phyloP scores from a whole-genome alignment of 2,113 vertebrate species.

The Ophthalmotilapia sp. region DNA sequence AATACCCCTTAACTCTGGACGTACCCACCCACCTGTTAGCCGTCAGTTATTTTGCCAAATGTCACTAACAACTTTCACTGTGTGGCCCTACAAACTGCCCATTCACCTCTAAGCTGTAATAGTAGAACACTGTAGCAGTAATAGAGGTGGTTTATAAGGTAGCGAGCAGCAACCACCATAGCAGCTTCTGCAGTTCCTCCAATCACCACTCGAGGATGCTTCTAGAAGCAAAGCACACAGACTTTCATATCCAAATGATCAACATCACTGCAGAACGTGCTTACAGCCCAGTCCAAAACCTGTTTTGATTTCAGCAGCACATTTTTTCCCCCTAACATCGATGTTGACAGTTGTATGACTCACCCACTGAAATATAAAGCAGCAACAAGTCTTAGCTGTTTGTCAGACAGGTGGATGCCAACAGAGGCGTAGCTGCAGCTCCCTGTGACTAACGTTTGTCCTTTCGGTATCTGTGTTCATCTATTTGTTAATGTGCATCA shows the following conservation, averaged over 20 bases:
- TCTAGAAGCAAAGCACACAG: neutral
- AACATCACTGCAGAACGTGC: accelerated
- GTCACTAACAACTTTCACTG: accelerated
- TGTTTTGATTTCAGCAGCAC: neutral
- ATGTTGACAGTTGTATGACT: neutral
- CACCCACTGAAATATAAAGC: neutral
- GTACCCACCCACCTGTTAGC: neutral
- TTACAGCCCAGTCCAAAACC: neutral
- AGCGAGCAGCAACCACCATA: neutral
- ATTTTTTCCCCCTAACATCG: neutral
- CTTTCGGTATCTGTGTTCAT: neutral
- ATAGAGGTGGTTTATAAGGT: neutral
- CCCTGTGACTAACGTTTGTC: neutral
- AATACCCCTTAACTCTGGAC: neutral
- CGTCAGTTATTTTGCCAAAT: neutral
- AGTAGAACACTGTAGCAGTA: neutral
- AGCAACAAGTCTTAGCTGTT: neutral
- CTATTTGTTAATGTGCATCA: neutral
- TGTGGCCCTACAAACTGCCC: neutral
- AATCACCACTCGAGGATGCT: neutral
- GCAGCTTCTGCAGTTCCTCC: neutral
- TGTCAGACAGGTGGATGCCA: neutral
- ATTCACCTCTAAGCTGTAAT: neutral
- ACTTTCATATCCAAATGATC: neutral
- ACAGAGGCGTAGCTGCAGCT: neutral